Base-by-base conservation (phyloP, 2,113 vertebrate genomes). In the Periophthalmodon schlosseri region DNA sequence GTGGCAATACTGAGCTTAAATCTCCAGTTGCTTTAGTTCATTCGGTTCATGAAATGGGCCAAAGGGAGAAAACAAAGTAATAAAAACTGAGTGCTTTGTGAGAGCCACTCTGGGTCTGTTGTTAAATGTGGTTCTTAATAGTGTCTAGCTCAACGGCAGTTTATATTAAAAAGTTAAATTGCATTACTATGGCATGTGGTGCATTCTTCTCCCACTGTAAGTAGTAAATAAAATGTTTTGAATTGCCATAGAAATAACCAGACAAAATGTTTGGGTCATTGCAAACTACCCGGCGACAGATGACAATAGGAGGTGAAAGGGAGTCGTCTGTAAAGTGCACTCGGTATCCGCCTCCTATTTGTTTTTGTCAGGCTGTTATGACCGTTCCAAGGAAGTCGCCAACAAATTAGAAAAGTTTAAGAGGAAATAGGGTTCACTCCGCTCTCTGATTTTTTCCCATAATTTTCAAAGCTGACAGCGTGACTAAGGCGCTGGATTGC, bases 331-430 rank as follows among this genome's bases (percentile, higher is more conserved):
- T 73, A 60, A 82, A 76, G 75, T 70, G 76, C 80, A 68, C 63
- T 79, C 84, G 82, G 86, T 90, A 87, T 93, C 91, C 89, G 68
- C 39, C 75, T 72, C 74, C 63, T 50, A 49, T 73, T 84, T 91
- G 89, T 92, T 93, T 92, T 85, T 91, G 83, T 86, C 69, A 86
- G 76, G 84, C 84, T 93, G 88, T 85, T 93, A 52, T 87, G 86
- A 86, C 84, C 71, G 46, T 92, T 89, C 92, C 86, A 89, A 94
- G 93, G 92, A 94, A 93, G 84, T 90, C 81, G 92, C 87, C 88
- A 80, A 87, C 84, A 79, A 91, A 81, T 89, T 4, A 86, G 74
- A 28, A 21, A 18, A 21, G 65, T 61, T 79, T 60, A 8, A 68
- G 34, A 91, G 89, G 88, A 93, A 93, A 92, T 88, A 61, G 83